These are phyloP conservation scores for Vollenhovia emeryi DNA, from an alignment of 1,140 invertebrate genomes.

Conservation along the genomic window DNA sequence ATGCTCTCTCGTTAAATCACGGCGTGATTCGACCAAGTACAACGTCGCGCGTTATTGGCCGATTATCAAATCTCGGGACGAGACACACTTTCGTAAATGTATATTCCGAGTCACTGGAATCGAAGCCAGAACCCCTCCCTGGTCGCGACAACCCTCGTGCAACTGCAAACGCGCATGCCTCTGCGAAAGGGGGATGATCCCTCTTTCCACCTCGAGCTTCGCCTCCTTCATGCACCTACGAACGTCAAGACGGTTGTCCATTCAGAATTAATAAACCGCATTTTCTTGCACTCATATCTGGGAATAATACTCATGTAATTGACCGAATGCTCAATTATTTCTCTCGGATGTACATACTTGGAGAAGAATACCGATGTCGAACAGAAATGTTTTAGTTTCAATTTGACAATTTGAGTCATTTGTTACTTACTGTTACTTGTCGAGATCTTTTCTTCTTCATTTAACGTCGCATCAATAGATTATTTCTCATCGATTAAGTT, in stretches of 20 bases:
- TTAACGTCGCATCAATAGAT: too few relatives aligned
- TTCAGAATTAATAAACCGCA: neutral
- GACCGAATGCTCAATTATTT: neutral
- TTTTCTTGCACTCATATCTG: neutral
- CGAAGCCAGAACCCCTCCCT: slow-evolving; percentile 73
- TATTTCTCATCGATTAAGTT: neutral
- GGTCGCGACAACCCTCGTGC: slow-evolving; percentile 73
- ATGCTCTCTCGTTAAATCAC: neutral
- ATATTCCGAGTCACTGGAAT: slow-evolving; percentile 75
- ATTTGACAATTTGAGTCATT: too few relatives aligned
- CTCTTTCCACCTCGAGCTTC: neutral
- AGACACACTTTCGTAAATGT: slow-evolving; percentile 65
- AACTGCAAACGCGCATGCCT: slow-evolving; percentile 75
- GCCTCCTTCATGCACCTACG: neutral
- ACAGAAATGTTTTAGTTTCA: neutral
- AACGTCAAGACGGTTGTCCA: neutral
- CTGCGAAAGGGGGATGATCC: slow-evolving; percentile 71
- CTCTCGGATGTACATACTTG: neutral
- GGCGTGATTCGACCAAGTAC: neutral
- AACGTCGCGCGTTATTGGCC: slow-evolving; percentile 18
- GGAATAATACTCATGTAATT: neutral
- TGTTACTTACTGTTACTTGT: too few relatives aligned
- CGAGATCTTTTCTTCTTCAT: too few relatives aligned
- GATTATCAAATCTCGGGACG: slow-evolving; percentile 44
- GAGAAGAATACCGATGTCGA: neutral